Evolutionary conservation across 2,888 invertebrate genomes (phyloP).

Genomic region (Pseudoips prasinana): DNA sequence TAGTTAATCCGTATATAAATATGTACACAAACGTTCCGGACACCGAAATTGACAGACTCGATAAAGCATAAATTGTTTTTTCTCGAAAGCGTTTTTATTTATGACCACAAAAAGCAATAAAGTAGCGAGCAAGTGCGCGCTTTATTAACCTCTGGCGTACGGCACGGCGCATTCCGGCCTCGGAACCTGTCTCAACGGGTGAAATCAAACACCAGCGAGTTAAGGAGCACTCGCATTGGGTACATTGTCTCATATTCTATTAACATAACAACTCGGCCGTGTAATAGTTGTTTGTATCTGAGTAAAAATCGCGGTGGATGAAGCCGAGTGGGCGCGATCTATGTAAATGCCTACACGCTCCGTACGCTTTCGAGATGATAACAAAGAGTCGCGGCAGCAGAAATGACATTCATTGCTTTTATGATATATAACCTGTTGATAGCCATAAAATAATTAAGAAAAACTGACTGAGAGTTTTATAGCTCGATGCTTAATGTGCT

Average conservation of each 20-base stretch:
- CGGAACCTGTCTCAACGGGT: conserved; percentile 58
- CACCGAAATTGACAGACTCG: conserved; percentile 52
- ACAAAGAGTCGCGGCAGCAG: conserved; percentile 54
- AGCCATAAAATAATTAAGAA: conserved; percentile 21
- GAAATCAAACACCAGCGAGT: conserved; percentile 58
- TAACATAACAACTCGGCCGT: conserved; percentile 62
- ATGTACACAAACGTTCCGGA: conserved; percentile 32
- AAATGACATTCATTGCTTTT: conserved; percentile 46
- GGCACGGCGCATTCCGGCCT: conserved; percentile 38
- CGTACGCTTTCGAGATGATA: conserved; percentile 68
- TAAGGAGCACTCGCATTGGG: conserved; percentile 46
- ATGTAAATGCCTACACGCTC: conserved; percentile 75
- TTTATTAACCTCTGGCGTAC: conserved; percentile 71
- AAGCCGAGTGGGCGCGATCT: conserved; percentile 65
- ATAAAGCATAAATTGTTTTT: conserved; percentile 65
- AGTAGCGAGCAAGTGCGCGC: conserved; percentile 73
- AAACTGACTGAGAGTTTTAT: neutral
- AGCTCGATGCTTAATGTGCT: too few species aligned
- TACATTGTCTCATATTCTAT: conserved; percentile 51
- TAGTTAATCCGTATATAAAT: conserved; percentile 20
- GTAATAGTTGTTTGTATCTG: conserved; percentile 64
- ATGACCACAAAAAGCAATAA: conserved; percentile 75
- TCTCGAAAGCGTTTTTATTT: conserved; percentile 68
- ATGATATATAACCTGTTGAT: conserved; percentile 11
- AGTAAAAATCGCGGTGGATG: conserved; percentile 61